A percentile compares a stretch with the other conserved stretches of the same genome.
phyloP scores from a whole-genome alignment of 2,888 invertebrate species.

The Sinohyriopsis cumingii region DNA sequence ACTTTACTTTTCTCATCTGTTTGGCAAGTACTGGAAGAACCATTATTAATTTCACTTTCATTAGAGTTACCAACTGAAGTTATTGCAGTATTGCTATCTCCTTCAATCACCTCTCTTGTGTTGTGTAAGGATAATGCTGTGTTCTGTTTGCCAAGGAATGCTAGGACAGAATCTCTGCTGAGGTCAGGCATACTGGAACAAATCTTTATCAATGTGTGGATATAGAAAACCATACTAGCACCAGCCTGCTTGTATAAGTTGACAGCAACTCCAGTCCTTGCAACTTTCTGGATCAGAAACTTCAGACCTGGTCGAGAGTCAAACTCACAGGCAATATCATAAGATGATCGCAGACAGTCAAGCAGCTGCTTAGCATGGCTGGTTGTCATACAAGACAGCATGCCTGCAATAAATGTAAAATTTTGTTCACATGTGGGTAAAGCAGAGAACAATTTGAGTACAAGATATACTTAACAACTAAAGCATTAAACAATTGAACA shows the following conservation, averaged over 20 bases:
- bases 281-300: constrained; percentile 88
- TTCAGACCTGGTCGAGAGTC: constrained; percentile 93
- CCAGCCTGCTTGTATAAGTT: constrained; percentile 82
- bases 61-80: not conserved
- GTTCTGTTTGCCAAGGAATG: constrained; percentile 16
- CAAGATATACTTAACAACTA: no score
- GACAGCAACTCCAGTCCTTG: constrained; percentile 68
- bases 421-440: not conserved
- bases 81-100: not conserved
- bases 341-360: constrained; percentile 81
- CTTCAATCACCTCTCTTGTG: not conserved
- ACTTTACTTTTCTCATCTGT: no score
- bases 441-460: not conserved
- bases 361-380: constrained; percentile 60
- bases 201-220: constrained; percentile 88
- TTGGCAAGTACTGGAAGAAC: not conserved
- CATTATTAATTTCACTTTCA: not conserved
- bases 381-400: constrained; percentile 61
- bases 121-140: not conserved
- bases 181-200: constrained; percentile 75
- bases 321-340: constrained; percentile 87
- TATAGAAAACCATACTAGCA: constrained; percentile 87
- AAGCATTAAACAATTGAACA: no score
- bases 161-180: constrained; percentile 33
- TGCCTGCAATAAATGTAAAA: constrained; percentile 46